Conservation (phyloP, 2,113 vertebrate genomes). For the Scatophagus argus region DNA sequence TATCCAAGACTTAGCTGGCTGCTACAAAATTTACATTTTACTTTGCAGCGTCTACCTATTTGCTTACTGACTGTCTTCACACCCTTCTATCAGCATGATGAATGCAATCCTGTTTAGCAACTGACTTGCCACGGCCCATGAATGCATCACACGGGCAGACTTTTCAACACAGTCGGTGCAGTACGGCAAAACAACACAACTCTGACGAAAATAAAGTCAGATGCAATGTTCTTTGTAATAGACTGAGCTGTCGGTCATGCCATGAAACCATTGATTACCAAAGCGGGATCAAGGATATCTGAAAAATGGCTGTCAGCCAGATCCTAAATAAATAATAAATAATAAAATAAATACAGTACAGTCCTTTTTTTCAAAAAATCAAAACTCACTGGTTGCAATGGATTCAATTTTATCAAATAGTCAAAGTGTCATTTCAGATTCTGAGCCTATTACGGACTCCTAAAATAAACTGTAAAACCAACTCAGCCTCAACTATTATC, state of each 20-base stretch:
- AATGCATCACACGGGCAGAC: slow-evolving; percentile 44
- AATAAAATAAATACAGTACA: too few relatives aligned
- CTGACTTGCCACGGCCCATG: slow-evolving; percentile 24
- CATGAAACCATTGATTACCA: slow-evolving; percentile 32
- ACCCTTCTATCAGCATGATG: slow-evolving; percentile 53
- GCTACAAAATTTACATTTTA: slow-evolving; percentile 34
- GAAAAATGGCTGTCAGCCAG: slow-evolving; percentile 34
- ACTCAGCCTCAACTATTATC: slow-evolving; percentile 7
- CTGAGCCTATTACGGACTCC: slow-evolving; percentile 6
- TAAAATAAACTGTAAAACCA: slow-evolving; percentile 18
- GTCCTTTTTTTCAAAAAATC: slow-evolving; percentile 41
- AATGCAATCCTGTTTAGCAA: slow-evolving; percentile 41
- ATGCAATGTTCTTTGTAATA: slow-evolving; percentile 52
- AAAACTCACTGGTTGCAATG: slow-evolving; percentile 1
- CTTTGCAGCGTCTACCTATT: slow-evolving; percentile 43
- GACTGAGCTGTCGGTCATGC: slow-evolving; percentile 52
- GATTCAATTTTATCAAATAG: background rate
- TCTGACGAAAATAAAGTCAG: slow-evolving; percentile 54
- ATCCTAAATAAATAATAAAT: too few relatives aligned
- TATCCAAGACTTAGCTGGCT: slow-evolving; percentile 28
- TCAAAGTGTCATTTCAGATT: background rate
- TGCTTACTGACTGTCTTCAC: slow-evolving; percentile 56
- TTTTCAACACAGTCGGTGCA: slow-evolving; percentile 42
- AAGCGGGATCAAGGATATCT: slow-evolving; percentile 30
- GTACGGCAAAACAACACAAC: slow-evolving; percentile 39